These are phyloP conservation scores for Nomada flava DNA, from an alignment of 2,888 invertebrate species.

Conservation along the genomic window DNA sequence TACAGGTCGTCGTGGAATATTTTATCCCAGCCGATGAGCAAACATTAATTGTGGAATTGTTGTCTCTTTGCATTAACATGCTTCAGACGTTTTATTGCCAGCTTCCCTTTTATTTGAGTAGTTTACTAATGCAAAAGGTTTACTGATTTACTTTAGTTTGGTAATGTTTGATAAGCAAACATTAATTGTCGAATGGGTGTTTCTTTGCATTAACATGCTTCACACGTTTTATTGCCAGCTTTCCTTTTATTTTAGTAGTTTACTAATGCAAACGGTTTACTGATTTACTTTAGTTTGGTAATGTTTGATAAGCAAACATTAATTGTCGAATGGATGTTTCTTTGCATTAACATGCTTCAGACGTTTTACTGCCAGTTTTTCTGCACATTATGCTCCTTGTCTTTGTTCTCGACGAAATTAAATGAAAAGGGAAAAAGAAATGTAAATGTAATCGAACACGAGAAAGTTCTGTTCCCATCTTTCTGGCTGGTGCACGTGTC, in stretches of 20 bases:
- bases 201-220: neutral
- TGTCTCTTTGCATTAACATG: neutral
- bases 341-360: neutral
- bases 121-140: neutral
- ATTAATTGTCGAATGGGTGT: constrained; percentile 12
- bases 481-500: neutral
- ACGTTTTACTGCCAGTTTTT: neutral
- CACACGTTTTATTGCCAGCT: neutral
- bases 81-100: neutral
- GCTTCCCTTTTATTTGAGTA: neutral
- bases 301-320: constrained; percentile 31
- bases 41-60: constrained; percentile 22
- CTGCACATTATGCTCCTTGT: neutral
- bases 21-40: constrained; percentile 36
- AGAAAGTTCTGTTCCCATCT: neutral
- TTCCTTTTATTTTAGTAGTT: neutral
- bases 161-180: constrained; percentile 29
- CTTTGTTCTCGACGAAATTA: neutral
- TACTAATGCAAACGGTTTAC: too few relatives aligned
- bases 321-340: constrained; percentile 11
- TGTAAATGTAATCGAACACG: neutral
- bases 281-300: too few relatives aligned
- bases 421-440: neutral
- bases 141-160: too few relatives aligned
- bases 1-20: constrained; percentile 5